phyloP scores from a whole-genome alignment of 2,888 invertebrate genomes.

The Ptilodon capucinus region DNA sequence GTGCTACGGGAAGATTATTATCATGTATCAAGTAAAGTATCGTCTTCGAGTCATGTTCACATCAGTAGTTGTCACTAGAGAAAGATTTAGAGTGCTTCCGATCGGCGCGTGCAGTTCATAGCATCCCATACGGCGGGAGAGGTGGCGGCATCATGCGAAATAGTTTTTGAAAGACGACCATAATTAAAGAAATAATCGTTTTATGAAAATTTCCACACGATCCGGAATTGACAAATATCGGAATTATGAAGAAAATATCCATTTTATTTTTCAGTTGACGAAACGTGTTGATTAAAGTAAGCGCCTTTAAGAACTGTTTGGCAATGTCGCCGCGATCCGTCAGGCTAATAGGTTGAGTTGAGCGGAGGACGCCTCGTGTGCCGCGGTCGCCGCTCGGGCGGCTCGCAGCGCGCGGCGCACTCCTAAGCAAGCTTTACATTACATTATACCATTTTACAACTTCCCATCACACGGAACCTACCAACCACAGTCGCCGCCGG shows the following conservation, averaged over 20 bases:
- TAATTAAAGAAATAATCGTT: not conserved
- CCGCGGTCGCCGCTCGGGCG: not conserved
- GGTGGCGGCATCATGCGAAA: not conserved
- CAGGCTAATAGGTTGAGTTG: not conserved
- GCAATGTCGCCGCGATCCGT: not conserved
- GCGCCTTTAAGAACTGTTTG: not conserved
- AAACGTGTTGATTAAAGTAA: no score
- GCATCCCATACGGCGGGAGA: conserved; percentile 1
- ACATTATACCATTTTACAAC: not conserved
- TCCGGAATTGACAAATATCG: not conserved
- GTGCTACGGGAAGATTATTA: conserved; percentile 69
- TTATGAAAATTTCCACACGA: not conserved
- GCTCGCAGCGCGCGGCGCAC: conserved; percentile 62
- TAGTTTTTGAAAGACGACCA: not conserved
- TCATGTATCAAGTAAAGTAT: conserved; percentile 42
- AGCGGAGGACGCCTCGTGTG: not conserved
- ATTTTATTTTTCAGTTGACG: no score
- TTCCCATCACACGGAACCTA: not conserved
- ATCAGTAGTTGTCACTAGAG: conserved; percentile 64
- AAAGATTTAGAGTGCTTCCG: conserved; percentile 63
- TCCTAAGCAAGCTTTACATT: conserved; percentile 63
- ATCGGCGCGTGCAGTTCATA: conserved; percentile 33
- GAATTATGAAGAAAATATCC: no score
- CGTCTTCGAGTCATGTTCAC: conserved; percentile 59
- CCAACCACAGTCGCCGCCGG: not conserved